Conservation (phyloP, 2,888 invertebrate species). For the Quadroppia sp. region DNA sequence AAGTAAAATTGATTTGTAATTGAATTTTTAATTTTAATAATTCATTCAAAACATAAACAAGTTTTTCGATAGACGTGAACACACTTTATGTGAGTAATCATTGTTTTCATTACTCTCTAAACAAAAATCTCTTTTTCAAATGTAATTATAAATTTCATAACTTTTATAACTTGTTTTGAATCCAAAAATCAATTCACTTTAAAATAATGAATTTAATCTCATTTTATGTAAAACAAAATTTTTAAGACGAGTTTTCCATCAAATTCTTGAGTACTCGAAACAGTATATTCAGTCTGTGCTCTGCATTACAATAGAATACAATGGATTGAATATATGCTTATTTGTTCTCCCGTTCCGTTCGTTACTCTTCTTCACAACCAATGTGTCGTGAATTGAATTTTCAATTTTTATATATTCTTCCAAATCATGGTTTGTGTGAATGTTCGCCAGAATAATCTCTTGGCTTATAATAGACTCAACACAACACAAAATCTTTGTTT, state of each 20-base stretch:
- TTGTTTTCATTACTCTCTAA: too few species aligned
- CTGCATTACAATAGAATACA: neutral
- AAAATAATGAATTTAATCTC: neutral
- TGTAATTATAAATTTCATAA: too few species aligned
- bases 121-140: too few species aligned
- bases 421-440: neutral
- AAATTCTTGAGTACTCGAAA: neutral
- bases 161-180: too few species aligned
- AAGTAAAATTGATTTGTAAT: too few species aligned
- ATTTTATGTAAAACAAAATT: neutral
- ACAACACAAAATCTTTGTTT: too few species aligned
- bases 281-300: neutral
- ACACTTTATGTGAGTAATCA: too few species aligned
- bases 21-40: too few species aligned
- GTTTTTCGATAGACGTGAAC: too few species aligned
- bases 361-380: neutral
- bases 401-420: neutral
- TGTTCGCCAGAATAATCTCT: neutral
- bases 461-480: too few species aligned
- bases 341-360: slow-evolving; percentile 4
- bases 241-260: neutral
- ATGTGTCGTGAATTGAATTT: slow-evolving; percentile 31
- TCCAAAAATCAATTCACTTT: too few species aligned
- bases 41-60: too few species aligned
- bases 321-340: slow-evolving; percentile 1